phyloP scores from a whole-genome alignment of 2,888 invertebrate genomes.

The Coleophora flavipennella region DNA sequence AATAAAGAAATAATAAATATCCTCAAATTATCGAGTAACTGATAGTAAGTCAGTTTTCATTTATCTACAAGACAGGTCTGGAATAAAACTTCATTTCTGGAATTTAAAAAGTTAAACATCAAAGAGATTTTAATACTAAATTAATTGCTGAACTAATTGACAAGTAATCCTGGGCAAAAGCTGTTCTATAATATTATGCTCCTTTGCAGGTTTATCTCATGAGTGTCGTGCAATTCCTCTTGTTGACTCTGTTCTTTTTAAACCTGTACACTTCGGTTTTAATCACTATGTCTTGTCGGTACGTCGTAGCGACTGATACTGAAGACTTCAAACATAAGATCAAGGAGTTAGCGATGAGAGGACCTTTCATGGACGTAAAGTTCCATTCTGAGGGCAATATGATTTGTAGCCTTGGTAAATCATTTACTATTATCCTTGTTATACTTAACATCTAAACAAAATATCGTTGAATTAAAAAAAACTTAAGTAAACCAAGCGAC shows the following conservation, averaged over 20 bases:
- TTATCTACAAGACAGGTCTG: no score
- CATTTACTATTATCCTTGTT: not conserved
- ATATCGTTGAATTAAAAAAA: no score
- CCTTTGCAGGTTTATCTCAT: conserved; percentile 59
- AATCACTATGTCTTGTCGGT: conserved; percentile 53
- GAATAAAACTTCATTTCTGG: no score
- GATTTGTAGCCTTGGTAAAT: conserved; percentile 46
- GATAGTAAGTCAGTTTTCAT: no score
- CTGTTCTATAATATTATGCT: not conserved
- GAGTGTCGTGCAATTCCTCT: conserved; percentile 61
- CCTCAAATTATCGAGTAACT: no score
- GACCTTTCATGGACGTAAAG: conserved; percentile 32
- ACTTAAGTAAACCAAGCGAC: no score
- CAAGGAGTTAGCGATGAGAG: conserved; percentile 23
- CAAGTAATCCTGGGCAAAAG: no score
- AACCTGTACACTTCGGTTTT: conserved; percentile 58
- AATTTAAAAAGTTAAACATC: no score
- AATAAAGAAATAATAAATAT: no score
- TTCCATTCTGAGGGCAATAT: conserved; percentile 49
- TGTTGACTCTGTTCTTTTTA: conserved; percentile 57
- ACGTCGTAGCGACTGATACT: conserved; percentile 32
- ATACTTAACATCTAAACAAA: no score
- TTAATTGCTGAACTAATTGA: no score
- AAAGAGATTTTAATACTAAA: no score
- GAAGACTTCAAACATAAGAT: conserved; percentile 33